Evolutionary conservation across 1,140 invertebrate genomes (phyloP).

Genomic region (Pseudobourletiella spinata): DNA sequence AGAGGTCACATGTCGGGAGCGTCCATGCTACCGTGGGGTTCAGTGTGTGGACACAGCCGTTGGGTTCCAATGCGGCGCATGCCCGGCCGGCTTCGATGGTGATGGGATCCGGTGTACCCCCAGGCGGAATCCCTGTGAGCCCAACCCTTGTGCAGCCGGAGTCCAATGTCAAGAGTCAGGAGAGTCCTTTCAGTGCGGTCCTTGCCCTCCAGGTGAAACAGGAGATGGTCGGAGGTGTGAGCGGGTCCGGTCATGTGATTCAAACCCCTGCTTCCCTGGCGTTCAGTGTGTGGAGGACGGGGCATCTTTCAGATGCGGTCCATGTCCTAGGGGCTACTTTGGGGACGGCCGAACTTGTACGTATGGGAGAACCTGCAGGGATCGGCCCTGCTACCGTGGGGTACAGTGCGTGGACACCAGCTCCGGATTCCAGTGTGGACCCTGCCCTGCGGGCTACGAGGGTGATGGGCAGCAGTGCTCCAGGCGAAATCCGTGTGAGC

Average conservation of each 20-base stretch:
- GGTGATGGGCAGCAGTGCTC: background rate
- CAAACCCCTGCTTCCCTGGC: background rate
- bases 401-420: slow-evolving; percentile 65
- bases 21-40: slow-evolving; percentile 73
- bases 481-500: slow-evolving; percentile 1
- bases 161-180: slow-evolving; percentile 63
- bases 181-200: slow-evolving; percentile 44
- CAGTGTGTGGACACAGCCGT: slow-evolving; percentile 61
- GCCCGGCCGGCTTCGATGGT: background rate
- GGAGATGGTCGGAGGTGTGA: slow-evolving; percentile 66
- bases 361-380: slow-evolving; percentile 61
- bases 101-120: background rate
- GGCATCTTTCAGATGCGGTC: background rate
- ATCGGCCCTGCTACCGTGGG: slow-evolving; percentile 69
- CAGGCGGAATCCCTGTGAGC: slow-evolving; percentile 35
- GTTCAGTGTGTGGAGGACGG: background rate
- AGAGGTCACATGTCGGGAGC: slow-evolving; percentile 63
- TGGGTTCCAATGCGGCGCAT: slow-evolving; percentile 50
- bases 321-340: background rate
- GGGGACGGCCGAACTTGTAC: background rate
- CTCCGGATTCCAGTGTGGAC: slow-evolving; percentile 56
- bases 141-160: slow-evolving; percentile 65
- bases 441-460: slow-evolving; percentile 54
- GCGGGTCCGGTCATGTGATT: slow-evolving; percentile 1
- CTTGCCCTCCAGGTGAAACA: slow-evolving; percentile 67